Evolutionary conservation across 2,113 vertebrate genomes (phyloP), one percentile per base, ranked within the genome.

Genomic region (Grantiella picta): DNA sequence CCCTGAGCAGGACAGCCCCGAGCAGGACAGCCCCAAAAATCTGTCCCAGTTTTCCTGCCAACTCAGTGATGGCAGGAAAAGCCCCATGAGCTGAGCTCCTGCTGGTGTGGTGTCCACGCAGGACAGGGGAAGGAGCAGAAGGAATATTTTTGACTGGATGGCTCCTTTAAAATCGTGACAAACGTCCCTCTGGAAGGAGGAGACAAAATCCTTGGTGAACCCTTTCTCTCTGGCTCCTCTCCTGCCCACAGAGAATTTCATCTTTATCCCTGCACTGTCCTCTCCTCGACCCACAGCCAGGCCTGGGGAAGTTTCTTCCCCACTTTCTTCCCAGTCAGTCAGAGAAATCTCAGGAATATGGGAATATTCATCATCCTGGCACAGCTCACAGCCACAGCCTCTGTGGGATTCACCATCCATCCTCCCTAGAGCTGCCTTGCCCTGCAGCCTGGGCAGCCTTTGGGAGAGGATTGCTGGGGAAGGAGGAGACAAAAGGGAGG

Each of bases 341-440:
- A 19, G 57, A 86, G 91, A 94, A 63, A 12, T 23, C 64, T 5
- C 9, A 38, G 38, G 42, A 44, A 44, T 44, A 44, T 44, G 6
- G 60, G 57, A 93, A 86, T 92, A 79, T 94, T 93, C 79, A 92
- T 94, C 92, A 93, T 60, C 17, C 36, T 96, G 95, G 75, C 94
- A 89, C 17, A 54, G 9, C 53, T 65, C 79, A 72, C 61, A 88
- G 92, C 82, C 49, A n/a, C 11, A 84, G 25, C 54, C 63, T 75
- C 59, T 17, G 20, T 24, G 45, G 22, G 28, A 65, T 70, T 16
- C 35, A 5, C 71, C 72, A 93, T 89, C 69, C 82, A 94, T 90
- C 96, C 90, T 89, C 69, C 29, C 44, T 85, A 28, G 36, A 69
- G 52, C 45, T 57, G 68, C 63, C 49, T 31, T 75, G 54, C 85